Evolutionary conservation across 1,140 invertebrate genomes (phyloP).

Genomic region (Pollicipes pollicipes): DNA sequence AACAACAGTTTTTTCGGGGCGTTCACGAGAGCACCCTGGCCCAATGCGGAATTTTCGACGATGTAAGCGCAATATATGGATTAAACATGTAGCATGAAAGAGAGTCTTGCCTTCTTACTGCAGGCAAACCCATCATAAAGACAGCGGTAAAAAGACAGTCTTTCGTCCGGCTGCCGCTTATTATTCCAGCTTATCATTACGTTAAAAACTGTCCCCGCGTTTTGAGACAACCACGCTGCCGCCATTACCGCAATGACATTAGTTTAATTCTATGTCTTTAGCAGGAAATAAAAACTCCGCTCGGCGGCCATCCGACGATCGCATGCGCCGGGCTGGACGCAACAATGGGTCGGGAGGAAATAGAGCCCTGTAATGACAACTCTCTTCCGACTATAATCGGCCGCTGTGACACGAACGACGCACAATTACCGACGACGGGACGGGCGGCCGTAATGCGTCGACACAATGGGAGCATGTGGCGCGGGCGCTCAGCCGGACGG

Average conservation of each 20-base stretch:
- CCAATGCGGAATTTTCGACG: no score
- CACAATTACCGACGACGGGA: not conserved
- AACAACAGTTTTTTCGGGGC: no score
- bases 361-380: not conserved
- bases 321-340: not conserved
- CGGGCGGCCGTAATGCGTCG: no score
- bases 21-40: no score
- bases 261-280: slow-evolving; percentile 1
- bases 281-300: not conserved
- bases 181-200: not conserved
- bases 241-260: not conserved
- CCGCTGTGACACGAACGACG: not conserved
- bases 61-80: no score
- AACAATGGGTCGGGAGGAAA: not conserved
- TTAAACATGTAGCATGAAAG: no score
- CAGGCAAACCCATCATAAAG: not conserved
- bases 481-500: no score
- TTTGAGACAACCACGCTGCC: not conserved
- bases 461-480: no score
- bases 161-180: not conserved
- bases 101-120: no score
- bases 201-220: not conserved
- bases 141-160: not conserved
- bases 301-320: not conserved
- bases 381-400: not conserved